Evolutionary conservation across 1,140 invertebrate genomes (phyloP).

Genomic region (Eupristina koningsbergeri): DNA sequence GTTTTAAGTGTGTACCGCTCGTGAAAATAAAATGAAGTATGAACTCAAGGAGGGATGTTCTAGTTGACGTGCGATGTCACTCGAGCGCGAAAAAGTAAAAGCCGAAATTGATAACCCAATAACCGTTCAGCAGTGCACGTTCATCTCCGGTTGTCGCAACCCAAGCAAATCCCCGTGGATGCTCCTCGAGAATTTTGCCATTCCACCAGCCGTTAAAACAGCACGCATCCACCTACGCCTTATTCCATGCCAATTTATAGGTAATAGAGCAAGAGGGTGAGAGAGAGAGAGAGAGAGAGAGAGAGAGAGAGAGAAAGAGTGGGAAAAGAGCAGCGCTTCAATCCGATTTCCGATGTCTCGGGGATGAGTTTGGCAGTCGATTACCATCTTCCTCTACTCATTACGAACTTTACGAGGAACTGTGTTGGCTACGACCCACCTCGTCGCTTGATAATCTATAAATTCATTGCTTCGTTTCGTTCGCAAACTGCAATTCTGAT

Average conservation of each 20-base stretch:
- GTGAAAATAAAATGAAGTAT: too few species aligned
- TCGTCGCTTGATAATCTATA: neutral
- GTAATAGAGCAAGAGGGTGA: neutral
- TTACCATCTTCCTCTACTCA: neutral
- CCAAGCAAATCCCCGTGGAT: neutral
- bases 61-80: neutral
- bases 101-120: neutral
- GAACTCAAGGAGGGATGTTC: neutral
- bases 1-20: too few species aligned
- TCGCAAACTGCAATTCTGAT: too few species aligned
- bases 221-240: neutral
- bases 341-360: neutral
- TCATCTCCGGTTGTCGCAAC: neutral
- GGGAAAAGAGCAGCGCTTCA: too few species aligned
- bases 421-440: neutral
- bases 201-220: slow-evolving; percentile 30
- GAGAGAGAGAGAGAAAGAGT: too few species aligned
- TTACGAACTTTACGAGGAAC: neutral
- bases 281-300: too few species aligned
- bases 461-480: neutral
- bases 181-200: too few species aligned
- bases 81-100: neutral
- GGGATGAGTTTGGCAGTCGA: neutral
- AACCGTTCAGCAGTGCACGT: neutral
- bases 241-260: neutral